Evolutionary conservation across 37 sponge, comb jelly and placozoan genomes (phyloP), one percentile per base, ranked within the genome.

Genomic region (Beroe forskalii): DNA sequence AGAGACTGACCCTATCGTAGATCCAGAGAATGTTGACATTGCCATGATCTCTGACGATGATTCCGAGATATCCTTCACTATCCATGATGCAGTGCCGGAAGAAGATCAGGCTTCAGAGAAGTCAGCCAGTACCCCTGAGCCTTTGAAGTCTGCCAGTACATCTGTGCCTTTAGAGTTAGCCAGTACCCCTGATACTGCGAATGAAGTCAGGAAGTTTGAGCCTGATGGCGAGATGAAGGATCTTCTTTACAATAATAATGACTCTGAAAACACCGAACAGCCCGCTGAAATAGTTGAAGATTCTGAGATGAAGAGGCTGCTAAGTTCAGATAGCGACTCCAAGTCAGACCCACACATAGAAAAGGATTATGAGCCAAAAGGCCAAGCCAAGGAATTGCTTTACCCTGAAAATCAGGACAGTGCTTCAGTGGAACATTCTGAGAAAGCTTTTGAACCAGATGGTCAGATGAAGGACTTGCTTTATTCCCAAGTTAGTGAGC

Each of bases 171-270:
- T n/a, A n/a, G n/a, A n/a, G n/a, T n/a, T n/a, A n/a, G n/a, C n/a
- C n/a, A 23, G n/a, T 63, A 4, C 66, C 6, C 28, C 28, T 28
- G 25, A n/a, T 4, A 33, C 37, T 36, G 55, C 6, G 12, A 48
- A 48, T 48, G 12, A 6, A 48, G 55, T 48, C 12, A 48, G 12
- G 6, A 43, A 44, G 4, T 19, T 19, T 43, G 55, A 80, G 40
- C 86, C 44, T 0, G 86, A 80, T 41, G 44, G 86, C 2, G 38
- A 80, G 3, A 80, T 80, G 86, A 80, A 80, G 22, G 55, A 80
- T 22, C 0, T 80, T 3, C 40, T 80, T 14, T 80, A 80, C 55
- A 48, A 48, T 1, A 25, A 25, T 22, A 8, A 35, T 12, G 28
- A 80, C 8, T 33, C 55, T 23, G 75, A 72, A 3, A 33, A 37